These are phyloP conservation scores for Nyctereutes procyonoides DNA, from an alignment of 2,113 vertebrate species.

Conservation along the genomic window DNA sequence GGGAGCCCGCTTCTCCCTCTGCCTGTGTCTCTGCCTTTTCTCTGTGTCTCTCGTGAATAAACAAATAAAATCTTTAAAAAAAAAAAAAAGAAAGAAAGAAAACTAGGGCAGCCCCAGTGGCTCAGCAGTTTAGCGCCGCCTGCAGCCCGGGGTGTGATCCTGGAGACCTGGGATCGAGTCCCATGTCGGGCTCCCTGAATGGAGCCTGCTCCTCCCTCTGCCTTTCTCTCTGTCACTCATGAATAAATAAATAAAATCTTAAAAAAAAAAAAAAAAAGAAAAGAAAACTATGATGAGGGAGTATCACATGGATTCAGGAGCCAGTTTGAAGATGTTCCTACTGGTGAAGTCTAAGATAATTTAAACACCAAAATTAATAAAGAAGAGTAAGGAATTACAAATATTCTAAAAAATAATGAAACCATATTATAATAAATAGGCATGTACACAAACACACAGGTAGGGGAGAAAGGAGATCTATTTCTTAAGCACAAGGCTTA, in stretches of 20 bases:
- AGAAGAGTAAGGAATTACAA: not conserved
- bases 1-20: not conserved
- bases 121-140: too few species aligned
- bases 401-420: not conserved
- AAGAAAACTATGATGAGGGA: not conserved
- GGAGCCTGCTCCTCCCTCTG: not conserved
- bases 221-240: not conserved
- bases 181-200: too few species aligned
- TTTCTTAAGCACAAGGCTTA: not conserved
- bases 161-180: too few species aligned
- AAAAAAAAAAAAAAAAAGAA: not conserved
- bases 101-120: too few species aligned
- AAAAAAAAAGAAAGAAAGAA: too few species aligned
- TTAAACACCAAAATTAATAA: not conserved
- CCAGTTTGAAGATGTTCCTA: not conserved
- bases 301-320: not conserved
- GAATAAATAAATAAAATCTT: not conserved
- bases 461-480: not conserved
- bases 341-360: not conserved
- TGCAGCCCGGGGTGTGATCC: too few species aligned
- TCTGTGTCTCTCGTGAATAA: not conserved
- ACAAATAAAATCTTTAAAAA: not conserved
- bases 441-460: not conserved
- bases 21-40: not conserved
- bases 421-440: not conserved